Evolutionary conservation across 30 jellyfish, hydroid and myxozoan species (phyloP).

Genomic region (Aurelia aurita complex sp. Pacific): DNA sequence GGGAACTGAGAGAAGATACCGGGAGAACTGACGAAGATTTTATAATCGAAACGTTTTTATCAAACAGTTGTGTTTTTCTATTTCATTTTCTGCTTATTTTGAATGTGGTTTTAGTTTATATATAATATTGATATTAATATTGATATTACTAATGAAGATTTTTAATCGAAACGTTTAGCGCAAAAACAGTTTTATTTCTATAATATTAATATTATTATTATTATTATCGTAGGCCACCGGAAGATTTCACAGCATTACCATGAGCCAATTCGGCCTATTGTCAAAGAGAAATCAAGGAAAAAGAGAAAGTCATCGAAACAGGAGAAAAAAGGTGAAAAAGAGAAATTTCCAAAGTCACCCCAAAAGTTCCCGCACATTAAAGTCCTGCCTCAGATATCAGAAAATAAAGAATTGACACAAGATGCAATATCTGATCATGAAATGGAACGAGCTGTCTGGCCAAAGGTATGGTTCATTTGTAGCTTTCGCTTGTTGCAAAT

Average conservation of each 20-base stretch:
- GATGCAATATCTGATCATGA: slow-evolving; percentile 62
- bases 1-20: too few species aligned
- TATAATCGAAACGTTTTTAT: too few species aligned
- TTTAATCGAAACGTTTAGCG: too few species aligned
- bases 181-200: too few species aligned
- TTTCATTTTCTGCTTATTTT: too few species aligned
- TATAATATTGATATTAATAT: too few species aligned
- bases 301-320: slow-evolving; percentile 34
- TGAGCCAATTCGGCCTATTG: slow-evolving; percentile 83
- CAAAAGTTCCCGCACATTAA: slow-evolving; percentile 73
- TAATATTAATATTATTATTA: too few species aligned
- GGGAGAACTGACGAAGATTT: too few species aligned
- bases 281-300: slow-evolving; percentile 43
- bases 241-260: slow-evolving; percentile 81
- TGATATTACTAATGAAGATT: too few species aligned
- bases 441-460: slow-evolving; percentile 66
- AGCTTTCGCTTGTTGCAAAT: neutral
- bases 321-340: slow-evolving; percentile 63
- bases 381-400: slow-evolving; percentile 81
- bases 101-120: too few species aligned
- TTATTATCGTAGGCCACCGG: slow-evolving; percentile 68
- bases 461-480: slow-evolving; percentile 27
- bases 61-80: too few species aligned
- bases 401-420: slow-evolving; percentile 59
- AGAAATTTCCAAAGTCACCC: slow-evolving; percentile 70